Base-by-base conservation (phyloP, 1,140 invertebrate genomes). In the Drosophila miranda region DNA sequence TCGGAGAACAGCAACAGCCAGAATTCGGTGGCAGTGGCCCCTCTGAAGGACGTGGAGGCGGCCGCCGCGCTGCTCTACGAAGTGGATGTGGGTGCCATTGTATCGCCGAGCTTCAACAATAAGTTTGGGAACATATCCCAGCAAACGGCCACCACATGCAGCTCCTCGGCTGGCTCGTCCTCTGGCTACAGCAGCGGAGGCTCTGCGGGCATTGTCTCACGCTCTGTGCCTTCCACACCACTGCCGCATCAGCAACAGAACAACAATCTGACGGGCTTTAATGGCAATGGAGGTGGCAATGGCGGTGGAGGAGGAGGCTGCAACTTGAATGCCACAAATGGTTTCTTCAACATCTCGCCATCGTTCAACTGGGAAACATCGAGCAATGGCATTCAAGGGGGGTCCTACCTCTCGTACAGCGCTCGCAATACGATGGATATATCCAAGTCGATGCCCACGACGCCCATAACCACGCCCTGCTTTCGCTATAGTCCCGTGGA, bases 381-480 rank as follows among this genome's bases (percentile, higher is more conserved):
- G 19, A n/a, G 45, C 14, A 67, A 54, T 62, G 48, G 34, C n/a
- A 44, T 43, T 5, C 53, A 44, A 8, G 11, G 61, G 21, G 46
- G 34, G 0, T 3, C 28, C 13, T 63, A 68, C 7, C 14, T 26
- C 3, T 54, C 68, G 11, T 80, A 73, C 21, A 56, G 46, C 28
- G 28, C 82, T 9, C 76, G 84, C 28, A 79, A 72, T 53, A 54
- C 71, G 0, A 64, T 87, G 43, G 88, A 91, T 72, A 92, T 92
- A 50, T 94, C 93, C 1, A 93, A 94, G 74, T 94, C 94, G 0
- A 94, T 94, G 90, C 94, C 94, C 49, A 94, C 93, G 2, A 95
- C 94, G 42, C 94, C 94, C 34, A 90, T 89, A 56, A 89, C 86
- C 8, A 90, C 83, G 26, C 91, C 89, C 14, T 91, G 93, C 16